Base-by-base conservation (phyloP, 2,888 invertebrate species). In the Drosophila siamana region DNA sequence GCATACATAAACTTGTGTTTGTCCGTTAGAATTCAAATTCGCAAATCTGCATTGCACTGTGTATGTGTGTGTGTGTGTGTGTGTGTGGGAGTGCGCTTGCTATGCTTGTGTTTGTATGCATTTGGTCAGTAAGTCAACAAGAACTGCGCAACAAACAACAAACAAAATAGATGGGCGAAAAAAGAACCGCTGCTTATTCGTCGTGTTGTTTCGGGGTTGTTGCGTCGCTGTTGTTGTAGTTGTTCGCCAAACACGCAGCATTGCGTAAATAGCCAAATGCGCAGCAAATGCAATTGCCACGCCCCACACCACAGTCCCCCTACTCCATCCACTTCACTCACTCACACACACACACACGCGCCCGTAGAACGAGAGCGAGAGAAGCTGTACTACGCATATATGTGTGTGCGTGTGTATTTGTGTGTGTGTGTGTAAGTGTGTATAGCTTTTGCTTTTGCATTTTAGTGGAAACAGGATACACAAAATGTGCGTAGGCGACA, bases 231-330 rank as follows among this genome's bases (percentile, higher is more conserved):
- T 64, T 74, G 64, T 47, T 74, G 48, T 46, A 55, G 57, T 36
- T 61, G 38, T 36, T 33, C 40, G 36, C 28, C 2, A 19, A 19
- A 19, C 19, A 38, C 47, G n/a, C 33, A 47, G 36, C 41, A 46
- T 81, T 89, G 83, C 89, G 88, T 89, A 87, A 69, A 86, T 74
- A 77, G 69, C 62, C 69, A 87, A 88, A 74, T 82, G 89, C 82
- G 82, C 87, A 82, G 87, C 74, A 87, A 82, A 74, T 80, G 82
- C 87, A 88, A 65, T 78, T 85, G 82, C 82, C 81, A 88, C 81
- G 89, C 81, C 81, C 89, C 75, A 85, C 74, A 48, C 59, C 65
- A 50, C 54, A 41, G 61, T 9, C 28, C 9, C 28, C 38, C 50
- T 36, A 24, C 40, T 40, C 40, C 19, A 15, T 40, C 11, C 22